These are phyloP conservation scores for Synergus umbraculus DNA, from an alignment of 2,888 invertebrate genomes.

Conservation along the genomic window DNA sequence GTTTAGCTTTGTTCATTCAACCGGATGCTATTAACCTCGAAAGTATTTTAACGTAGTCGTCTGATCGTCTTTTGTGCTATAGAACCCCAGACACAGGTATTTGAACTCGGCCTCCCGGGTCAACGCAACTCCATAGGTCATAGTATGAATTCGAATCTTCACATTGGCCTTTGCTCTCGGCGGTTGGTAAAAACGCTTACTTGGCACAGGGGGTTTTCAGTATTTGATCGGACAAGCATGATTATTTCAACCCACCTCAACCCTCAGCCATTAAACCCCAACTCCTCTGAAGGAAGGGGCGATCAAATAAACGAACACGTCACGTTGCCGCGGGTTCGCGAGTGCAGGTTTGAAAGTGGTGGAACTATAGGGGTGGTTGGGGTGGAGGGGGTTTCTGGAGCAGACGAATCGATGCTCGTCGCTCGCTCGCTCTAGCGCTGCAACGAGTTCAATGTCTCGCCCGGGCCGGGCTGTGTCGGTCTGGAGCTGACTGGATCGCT, in stretches of 20 bases:
- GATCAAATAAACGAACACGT: conserved; percentile 42
- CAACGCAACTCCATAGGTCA: conserved; percentile 20
- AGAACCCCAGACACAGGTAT: conserved; percentile 19
- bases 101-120: conserved; percentile 27
- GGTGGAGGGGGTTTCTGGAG: conserved; percentile 66
- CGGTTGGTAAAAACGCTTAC: neutral
- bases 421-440: conserved; percentile 62
- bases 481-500: conserved; percentile 49
- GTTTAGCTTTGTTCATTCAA: neutral
- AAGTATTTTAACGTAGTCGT: neutral
- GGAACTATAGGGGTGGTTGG: conserved; percentile 44
- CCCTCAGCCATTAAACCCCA: neutral
- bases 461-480: conserved; percentile 65
- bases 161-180: neutral
- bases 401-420: conserved; percentile 73
- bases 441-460: conserved; percentile 75
- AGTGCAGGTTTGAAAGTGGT: conserved; percentile 49
- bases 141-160: neutral
- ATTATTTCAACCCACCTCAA: neutral
- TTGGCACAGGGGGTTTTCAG: neutral
- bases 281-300: neutral
- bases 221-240: neutral
- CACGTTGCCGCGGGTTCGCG: conserved; percentile 55
- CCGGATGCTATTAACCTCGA: neutral
- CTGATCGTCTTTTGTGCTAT: conserved; percentile 5